Conservation (phyloP, 2,888 invertebrate genomes). For the Apotomis capreana region DNA sequence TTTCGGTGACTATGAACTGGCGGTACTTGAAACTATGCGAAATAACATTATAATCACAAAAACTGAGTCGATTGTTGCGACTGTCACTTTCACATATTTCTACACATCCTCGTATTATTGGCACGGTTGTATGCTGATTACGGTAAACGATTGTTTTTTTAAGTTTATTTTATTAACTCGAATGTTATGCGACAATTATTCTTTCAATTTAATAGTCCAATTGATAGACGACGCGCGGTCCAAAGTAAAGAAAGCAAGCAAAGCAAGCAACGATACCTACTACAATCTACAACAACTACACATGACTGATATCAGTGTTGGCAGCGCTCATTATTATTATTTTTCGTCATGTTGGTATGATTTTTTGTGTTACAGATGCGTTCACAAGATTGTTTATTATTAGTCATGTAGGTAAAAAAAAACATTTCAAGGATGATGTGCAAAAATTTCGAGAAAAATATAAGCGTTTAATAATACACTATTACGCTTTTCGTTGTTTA, state of each 20-base stretch:
- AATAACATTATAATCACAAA: constrained; percentile 73
- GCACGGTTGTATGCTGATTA: constrained; percentile 55
- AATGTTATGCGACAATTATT: constrained; percentile 63
- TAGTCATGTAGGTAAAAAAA: not conserved
- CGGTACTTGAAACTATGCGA: constrained; percentile 72
- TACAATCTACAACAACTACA: constrained; percentile 57
- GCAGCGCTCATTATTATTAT: constrained; percentile 49
- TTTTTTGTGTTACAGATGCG: constrained; percentile 50
- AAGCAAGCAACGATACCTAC: constrained; percentile 61
- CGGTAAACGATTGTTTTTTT: constrained; percentile 51
- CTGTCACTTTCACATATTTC: constrained; percentile 78
- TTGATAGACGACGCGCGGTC: constrained; percentile 74
- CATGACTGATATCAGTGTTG: constrained; percentile 68
- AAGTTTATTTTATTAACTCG: constrained; percentile 61
- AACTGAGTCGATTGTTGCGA: constrained; percentile 68
- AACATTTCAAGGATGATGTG: not conserved
- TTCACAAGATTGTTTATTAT: constrained; percentile 49
- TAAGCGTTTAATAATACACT: no score
- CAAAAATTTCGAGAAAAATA: not conserved
- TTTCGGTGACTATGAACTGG: constrained; percentile 64
- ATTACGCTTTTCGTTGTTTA: no score
- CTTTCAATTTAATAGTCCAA: constrained; percentile 68
- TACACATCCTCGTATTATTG: constrained; percentile 62
- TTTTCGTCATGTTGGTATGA: constrained; percentile 55
- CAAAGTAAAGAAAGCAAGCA: constrained; percentile 76